A percentile compares a stretch with the other conserved stretches of the same genome.
Conservation (phyloP, 2,113 vertebrate genomes). For the Myodes glareolus region DNA sequence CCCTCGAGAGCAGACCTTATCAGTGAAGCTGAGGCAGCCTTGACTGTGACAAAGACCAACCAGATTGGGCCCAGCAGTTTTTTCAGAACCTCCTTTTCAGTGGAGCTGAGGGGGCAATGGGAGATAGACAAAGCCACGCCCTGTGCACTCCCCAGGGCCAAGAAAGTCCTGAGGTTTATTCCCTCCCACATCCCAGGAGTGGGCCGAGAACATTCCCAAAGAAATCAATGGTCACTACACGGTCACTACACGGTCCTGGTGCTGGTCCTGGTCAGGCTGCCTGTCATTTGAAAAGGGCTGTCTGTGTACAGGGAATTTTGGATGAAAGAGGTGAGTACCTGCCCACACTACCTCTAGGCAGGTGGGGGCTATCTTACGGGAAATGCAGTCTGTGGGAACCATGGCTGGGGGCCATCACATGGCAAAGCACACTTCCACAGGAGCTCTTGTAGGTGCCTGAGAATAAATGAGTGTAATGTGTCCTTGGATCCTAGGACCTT, state of each 20-base stretch:
- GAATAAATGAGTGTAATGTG: not conserved
- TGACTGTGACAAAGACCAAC: not conserved
- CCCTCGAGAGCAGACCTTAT: not conserved
- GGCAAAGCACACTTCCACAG: not conserved
- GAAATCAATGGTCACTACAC: not conserved
- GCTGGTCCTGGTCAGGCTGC: not conserved
- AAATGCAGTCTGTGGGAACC: not conserved
- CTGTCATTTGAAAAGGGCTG: not conserved
- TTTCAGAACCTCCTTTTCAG: not conserved
- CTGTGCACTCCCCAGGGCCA: not conserved
- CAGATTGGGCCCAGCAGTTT: not conserved
- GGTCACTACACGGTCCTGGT: no score
- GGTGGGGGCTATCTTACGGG: not conserved
- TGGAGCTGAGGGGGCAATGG: not conserved
- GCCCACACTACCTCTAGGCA: not conserved
- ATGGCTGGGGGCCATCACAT: not conserved
- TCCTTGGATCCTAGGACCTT: not conserved
- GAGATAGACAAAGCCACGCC: not conserved
- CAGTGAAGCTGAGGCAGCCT: not conserved
- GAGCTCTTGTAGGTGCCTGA: not conserved
- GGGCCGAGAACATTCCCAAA: not conserved
- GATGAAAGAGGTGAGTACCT: not conserved
- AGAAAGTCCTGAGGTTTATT: not conserved
- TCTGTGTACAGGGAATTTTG: not conserved
- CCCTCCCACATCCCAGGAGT: not conserved